Conservation (phyloP, 2,113 vertebrate species). For the Lethenteron camtschaticum region DNA sequence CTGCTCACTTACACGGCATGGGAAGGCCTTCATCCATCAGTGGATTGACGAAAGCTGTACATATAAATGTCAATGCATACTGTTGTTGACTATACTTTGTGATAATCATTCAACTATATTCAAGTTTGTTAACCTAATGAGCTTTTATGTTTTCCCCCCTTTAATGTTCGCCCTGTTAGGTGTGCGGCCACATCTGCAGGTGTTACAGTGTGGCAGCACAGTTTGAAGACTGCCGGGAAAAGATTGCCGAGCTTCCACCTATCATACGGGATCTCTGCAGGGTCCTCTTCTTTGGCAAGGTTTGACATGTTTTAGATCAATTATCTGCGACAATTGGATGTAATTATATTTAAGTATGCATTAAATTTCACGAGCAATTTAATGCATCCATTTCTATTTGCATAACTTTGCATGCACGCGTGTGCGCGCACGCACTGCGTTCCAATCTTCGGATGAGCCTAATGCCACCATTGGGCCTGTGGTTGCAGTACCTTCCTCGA, state of each 20-base stretch:
- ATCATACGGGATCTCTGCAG: slow-evolving; percentile 86
- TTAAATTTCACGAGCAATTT: not conserved
- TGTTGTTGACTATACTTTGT: no score
- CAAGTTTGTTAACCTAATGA: no score
- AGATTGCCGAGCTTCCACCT: slow-evolving; percentile 74
- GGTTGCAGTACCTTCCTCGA: slow-evolving; percentile 45
- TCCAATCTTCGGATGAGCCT: not conserved
- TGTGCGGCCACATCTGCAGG: slow-evolving; percentile 74
- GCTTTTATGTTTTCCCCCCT: not conserved
- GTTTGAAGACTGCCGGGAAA: slow-evolving; percentile 93
- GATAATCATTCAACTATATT: no score
- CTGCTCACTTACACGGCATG: no score
- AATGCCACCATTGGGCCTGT: no score
- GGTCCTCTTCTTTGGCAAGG: slow-evolving; percentile 75
- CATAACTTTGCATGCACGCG: no score
- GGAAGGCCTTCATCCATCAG: no score
- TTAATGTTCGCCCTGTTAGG: slow-evolving; percentile 22
- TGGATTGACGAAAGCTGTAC: no score
- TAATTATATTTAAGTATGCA: not conserved
- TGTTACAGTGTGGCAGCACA: slow-evolving; percentile 92
- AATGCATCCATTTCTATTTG: no score
- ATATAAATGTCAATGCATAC: no score
- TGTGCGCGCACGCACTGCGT: slow-evolving; percentile 2
- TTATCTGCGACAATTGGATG: not conserved
- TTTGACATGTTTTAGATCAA: slow-evolving; percentile 11